Base-by-base conservation (phyloP, 2,113 vertebrate species). In the Oryzias woworae region DNA sequence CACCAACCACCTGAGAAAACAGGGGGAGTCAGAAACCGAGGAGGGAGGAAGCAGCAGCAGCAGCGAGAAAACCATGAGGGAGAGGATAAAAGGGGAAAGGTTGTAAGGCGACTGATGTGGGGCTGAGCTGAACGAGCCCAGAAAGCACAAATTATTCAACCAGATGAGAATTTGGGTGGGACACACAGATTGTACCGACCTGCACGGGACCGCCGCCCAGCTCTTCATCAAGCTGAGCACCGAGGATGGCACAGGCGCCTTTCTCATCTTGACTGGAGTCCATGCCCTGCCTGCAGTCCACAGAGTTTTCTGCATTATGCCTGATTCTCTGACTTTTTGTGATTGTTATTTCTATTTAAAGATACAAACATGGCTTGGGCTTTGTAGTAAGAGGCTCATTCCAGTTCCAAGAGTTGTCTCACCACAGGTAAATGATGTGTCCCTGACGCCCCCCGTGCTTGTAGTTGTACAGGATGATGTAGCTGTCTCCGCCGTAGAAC, bases 371-470 rank as follows among this genome's bases (percentile, higher is more conserved):
- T 20, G 20, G 20, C 20, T 20, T 20, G 20, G 20, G 20, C 20
- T 20, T 20, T 20, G 20, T 20, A 28, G 7, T 28, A 0, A 28
- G 26, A 28, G 26, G 26, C 26, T 28, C 26, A 5, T 28, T 28
- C 5, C 26, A 28, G 7, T 36, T 36, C 10, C 36, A 36, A 36
- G 12, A 12, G 36, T 2, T 36, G 15, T 51, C 94, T 93, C 88
- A 98, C 97, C 97, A 99, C 80, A 93, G 97, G 87, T 99, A 99
- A 80, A 99, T 98, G 59, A 99, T 95, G 82, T 98, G 94, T 52
- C 97, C 97, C 55, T 87, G 92, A 8, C 94, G 95, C 63, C 90
- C 91, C 0, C 82, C 90, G 0, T 96, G 94, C 5, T 60, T 87
- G 78, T 98, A 99, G 74, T 93, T 88, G 62, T 99, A 99, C 22